Evolutionary conservation across 2,797 vertebrate genomes (phyloP).

Genomic region (Manis crassicaudata): DNA sequence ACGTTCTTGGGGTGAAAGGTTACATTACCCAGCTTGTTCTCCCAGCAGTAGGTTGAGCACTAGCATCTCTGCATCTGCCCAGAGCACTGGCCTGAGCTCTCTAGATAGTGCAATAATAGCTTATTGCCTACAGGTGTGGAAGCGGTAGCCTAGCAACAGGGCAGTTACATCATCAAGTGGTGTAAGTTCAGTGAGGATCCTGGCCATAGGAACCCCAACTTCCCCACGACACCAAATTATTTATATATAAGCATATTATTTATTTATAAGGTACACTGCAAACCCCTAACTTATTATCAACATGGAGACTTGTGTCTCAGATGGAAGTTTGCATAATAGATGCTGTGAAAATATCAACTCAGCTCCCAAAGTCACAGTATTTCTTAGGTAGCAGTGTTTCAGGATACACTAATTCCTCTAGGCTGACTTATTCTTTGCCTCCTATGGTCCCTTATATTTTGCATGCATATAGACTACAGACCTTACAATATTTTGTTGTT

Average conservation of each 20-base stretch:
- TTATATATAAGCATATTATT: background rate
- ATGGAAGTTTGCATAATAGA: background rate
- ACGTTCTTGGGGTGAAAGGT: no score
- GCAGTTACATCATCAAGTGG: no score
- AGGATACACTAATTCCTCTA: background rate
- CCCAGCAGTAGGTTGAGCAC: no score
- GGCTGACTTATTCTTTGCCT: background rate
- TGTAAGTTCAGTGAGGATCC: no score
- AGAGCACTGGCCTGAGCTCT: no score
- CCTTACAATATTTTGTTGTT: background rate
- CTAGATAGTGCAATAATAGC: no score
- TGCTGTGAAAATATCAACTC: background rate
- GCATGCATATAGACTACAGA: background rate
- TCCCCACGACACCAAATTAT: background rate
- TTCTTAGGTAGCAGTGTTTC: background rate
- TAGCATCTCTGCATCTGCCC: no score
- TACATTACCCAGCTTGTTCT: no score
- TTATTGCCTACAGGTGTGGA: no score
- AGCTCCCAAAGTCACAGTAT: background rate
- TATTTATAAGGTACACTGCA: background rate
- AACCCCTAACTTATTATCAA: background rate
- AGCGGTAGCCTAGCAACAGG: no score
- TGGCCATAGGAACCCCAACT: no score
- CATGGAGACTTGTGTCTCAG: background rate
- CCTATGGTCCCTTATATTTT: background rate